phyloP scores from a whole-genome alignment of 2,888 invertebrate species.

The Lasioglossum calceatum region DNA sequence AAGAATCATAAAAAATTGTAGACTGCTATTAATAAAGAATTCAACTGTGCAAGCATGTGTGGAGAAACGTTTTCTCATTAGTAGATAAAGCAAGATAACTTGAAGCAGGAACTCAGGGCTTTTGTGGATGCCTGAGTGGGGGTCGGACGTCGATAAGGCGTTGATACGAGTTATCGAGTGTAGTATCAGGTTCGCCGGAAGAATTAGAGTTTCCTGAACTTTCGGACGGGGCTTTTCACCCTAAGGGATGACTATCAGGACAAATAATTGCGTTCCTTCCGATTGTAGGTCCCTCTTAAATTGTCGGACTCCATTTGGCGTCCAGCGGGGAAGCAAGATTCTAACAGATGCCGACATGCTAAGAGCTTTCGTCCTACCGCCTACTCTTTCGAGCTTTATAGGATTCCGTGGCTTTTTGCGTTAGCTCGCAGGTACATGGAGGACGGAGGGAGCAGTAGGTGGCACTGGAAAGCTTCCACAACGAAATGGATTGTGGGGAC shows the following conservation, averaged over 20 bases:
- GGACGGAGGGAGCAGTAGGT: slow-evolving; percentile 20
- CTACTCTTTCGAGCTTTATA: slow-evolving; percentile 73
- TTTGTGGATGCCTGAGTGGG: background rate
- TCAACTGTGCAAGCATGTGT: background rate
- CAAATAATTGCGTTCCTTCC: slow-evolving; percentile 80
- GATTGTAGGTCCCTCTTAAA: slow-evolving; percentile 80
- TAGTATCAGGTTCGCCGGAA: slow-evolving; percentile 4
- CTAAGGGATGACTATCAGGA: slow-evolving; percentile 41
- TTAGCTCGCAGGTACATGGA: slow-evolving; percentile 21
- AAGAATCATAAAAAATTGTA: background rate
- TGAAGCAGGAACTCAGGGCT: background rate
- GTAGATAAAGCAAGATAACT: background rate
- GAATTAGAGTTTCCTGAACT: background rate
- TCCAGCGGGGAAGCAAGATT: slow-evolving; percentile 64
- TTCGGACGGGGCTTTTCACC: background rate
- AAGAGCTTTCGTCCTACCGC: slow-evolving; percentile 78
- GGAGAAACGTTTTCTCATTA: background rate
- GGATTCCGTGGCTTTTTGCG: slow-evolving; percentile 66
- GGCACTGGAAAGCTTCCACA: slow-evolving; percentile 52
- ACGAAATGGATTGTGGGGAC: slow-evolving; percentile 57
- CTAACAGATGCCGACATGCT: slow-evolving; percentile 79
- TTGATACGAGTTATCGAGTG: background rate
- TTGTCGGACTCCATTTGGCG: slow-evolving; percentile 78
- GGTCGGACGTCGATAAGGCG: background rate
- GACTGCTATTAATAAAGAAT: background rate